These are phyloP conservation scores for Pristionchus fissidentatus DNA, from an alignment of 2,888 invertebrate genomes.

Conservation along the genomic window DNA sequence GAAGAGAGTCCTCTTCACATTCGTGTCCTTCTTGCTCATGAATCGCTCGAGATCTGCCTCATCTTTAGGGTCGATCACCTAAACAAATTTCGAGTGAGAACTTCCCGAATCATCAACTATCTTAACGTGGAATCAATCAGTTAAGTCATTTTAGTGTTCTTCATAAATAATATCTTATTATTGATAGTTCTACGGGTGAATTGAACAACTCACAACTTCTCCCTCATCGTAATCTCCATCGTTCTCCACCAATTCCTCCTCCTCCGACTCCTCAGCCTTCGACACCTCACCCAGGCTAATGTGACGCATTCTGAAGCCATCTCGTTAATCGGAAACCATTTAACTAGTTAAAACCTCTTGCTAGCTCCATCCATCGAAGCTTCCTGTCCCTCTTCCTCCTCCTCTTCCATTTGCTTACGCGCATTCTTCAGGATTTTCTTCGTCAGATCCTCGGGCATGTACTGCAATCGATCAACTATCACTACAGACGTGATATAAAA, in stretches of 20 bases:
- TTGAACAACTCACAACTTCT: slow-evolving; percentile 56
- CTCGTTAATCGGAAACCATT: background rate
- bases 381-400: slow-evolving; percentile 55
- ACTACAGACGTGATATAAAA: background rate
- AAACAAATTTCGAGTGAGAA: slow-evolving; percentile 34
- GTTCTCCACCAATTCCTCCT: slow-evolving; percentile 58
- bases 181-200: background rate
- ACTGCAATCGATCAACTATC: slow-evolving; percentile 55
- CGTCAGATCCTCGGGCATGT: slow-evolving; percentile 60
- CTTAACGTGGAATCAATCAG: background rate
- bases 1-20: slow-evolving; percentile 84
- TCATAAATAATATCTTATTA: background rate
- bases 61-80: slow-evolving; percentile 77
- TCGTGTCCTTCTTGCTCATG: slow-evolving; percentile 81
- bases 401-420: slow-evolving; percentile 62
- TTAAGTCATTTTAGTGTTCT: background rate
- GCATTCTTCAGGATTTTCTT: slow-evolving; percentile 67
- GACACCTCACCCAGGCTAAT: slow-evolving; percentile 59
- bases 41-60: slow-evolving; percentile 90
- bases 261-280: slow-evolving; percentile 53
- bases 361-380: slow-evolving; percentile 44
- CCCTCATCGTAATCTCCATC: slow-evolving; percentile 60
- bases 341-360: slow-evolving; percentile 47
- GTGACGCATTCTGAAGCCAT: slow-evolving; percentile 58
- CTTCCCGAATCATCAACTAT: background rate